Evolutionary conservation across 2,113 vertebrate genomes (phyloP).

Genomic region (Octodon degus): DNA sequence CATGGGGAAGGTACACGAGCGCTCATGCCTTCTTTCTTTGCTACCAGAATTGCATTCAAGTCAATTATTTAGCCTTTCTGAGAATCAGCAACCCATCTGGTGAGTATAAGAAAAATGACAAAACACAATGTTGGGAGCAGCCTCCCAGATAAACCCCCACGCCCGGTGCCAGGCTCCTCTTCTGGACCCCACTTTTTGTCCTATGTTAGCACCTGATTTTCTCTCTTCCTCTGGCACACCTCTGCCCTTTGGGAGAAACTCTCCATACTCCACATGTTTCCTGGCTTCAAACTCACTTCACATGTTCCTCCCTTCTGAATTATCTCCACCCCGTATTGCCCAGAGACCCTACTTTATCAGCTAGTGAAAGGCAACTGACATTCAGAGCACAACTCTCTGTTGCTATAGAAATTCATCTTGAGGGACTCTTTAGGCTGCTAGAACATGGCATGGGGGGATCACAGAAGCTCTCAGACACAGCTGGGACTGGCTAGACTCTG

Average conservation of each 20-base stretch:
- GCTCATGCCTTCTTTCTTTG: neutral
- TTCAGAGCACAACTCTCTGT: constrained; percentile 71
- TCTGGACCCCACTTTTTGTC: neutral
- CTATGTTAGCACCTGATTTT: neutral
- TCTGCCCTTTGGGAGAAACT: neutral
- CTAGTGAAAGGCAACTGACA: constrained; percentile 59
- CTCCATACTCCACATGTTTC: neutral
- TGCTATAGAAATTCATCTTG: constrained; percentile 80
- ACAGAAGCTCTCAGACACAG: neutral
- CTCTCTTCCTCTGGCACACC: neutral
- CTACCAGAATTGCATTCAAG: neutral
- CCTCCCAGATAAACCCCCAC: neutral
- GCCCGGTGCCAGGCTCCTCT: neutral
- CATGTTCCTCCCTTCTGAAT: rapidly evolving
- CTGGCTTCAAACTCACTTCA: neutral
- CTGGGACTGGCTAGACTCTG: neutral
- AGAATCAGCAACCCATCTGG: neutral
- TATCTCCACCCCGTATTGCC: neutral
- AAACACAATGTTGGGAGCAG: neutral
- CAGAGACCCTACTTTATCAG: neutral
- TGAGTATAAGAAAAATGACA: neutral
- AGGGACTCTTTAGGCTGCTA: constrained; percentile 31
- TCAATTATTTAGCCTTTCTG: constrained; percentile 24
- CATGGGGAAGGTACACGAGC: neutral
- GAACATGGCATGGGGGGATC: neutral